Base-by-base conservation (phyloP, 2,888 invertebrate species). In the Ptycholaimellus sp. region DNA sequence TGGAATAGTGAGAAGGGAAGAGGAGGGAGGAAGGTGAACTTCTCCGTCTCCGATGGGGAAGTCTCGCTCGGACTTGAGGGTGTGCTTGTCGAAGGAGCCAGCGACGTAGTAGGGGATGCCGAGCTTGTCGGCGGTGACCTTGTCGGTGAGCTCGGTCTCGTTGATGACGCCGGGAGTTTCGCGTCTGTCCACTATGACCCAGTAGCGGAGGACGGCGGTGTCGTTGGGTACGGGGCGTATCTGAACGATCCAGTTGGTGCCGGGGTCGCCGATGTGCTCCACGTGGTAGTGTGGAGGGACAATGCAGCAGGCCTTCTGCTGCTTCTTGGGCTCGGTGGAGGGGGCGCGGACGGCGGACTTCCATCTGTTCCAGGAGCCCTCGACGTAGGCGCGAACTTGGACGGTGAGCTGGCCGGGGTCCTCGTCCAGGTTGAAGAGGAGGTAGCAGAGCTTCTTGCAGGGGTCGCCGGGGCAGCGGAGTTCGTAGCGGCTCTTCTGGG, bases 241-340 rank as follows among this genome's bases (percentile, higher is more conserved):
- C n/a, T 46, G 44, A 2, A 56, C 47, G 23, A 51, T 48, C 52
- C 46, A 47, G 36, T 40, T 47, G 7, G 57, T 54, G 27, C 46
- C 53, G 6, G 46, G 45, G 1, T 45, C 40, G 23, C 52, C 52
- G 36, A 56, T 50, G 42, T 51, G 49, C 30, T 53, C 49, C 17
- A 56, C 51, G 19, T 45, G 40, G 46, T 52, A 56, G 4, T 52
- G 51, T 13, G 56, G 56, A n/a, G 56, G 54, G 9, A 56, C 56
- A 37, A 56, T 57, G 37, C 56, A 56, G 40, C 56, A 56, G 36
- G 44, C 45, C 27, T 6, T 14, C 36, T 43, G 42, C 25, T 49
- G 45, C 35, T 50, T 50, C 19, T 41, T 38, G 17, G 51, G 46
- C 32, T 53, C 51, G 25, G 37, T 42, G 32, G 49, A 44, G 37